These are phyloP conservation scores for Acipenser transmontanus DNA, from an alignment of 2,797 vertebrate genomes.

Conservation along the genomic window DNA sequence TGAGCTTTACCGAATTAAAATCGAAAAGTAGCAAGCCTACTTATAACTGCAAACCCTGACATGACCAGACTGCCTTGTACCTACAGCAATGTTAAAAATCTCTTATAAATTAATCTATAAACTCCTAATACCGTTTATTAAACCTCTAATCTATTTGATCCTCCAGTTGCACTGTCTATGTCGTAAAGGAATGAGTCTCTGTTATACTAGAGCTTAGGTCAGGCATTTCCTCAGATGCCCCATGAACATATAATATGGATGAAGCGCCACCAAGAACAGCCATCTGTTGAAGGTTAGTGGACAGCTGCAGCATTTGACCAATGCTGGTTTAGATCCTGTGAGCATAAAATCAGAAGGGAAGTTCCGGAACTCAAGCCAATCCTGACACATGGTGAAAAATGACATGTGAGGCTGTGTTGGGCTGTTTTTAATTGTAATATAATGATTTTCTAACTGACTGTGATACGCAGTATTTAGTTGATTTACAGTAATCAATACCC, in stretches of 20 bases:
- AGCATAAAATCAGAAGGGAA: conserved; percentile 40
- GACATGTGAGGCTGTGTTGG: conserved; percentile 32
- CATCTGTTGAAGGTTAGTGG: conserved; percentile 61
- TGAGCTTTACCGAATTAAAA: too few species aligned
- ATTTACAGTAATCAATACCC: conserved; percentile 53
- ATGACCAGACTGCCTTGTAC: not conserved
- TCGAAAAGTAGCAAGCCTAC: not conserved
- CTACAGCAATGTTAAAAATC: not conserved
- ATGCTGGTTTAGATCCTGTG: conserved; percentile 34
- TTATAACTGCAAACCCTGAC: not conserved
- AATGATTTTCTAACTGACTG: conserved; percentile 61
- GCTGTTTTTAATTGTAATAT: conserved; percentile 53
- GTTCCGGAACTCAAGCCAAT: conserved; percentile 11
- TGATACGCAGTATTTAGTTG: conserved; percentile 40
- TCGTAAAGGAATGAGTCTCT: not conserved
- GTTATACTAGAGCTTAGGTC: not conserved
- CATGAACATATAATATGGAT: conserved; percentile 36
- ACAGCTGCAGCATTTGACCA: conserved; percentile 62
- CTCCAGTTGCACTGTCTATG: not conserved
- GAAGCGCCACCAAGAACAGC: conserved; percentile 42
- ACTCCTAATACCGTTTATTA: not conserved
- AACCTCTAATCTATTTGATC: not conserved
- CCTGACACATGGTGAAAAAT: conserved; percentile 29
- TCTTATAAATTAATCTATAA: not conserved
- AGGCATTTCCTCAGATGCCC: not conserved